Conservation (phyloP, 2,113 vertebrate species). For the Serinus canaria region DNA sequence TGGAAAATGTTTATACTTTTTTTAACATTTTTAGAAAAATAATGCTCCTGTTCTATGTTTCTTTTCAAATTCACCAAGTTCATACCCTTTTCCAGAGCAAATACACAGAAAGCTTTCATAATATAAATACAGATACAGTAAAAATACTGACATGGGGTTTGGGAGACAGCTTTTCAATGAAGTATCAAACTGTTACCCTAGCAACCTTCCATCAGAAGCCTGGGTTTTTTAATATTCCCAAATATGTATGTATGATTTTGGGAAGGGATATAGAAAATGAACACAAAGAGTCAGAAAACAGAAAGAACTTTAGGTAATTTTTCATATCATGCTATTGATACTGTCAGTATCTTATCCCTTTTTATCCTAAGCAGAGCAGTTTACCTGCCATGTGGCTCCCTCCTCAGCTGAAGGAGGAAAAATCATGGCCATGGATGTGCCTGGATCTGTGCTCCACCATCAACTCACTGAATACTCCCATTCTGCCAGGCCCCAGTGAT, state of each 20-base stretch:
- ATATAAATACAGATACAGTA: neutral
- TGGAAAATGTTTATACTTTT: neutral
- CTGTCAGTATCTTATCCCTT: neutral
- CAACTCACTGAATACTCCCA: neutral
- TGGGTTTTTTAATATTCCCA: neutral
- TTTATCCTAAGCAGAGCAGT: neutral
- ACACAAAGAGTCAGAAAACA: neutral
- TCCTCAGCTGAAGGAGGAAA: neutral
- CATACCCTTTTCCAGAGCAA: neutral
- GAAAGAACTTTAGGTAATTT: neutral
- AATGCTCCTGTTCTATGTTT: neutral
- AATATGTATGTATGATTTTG: neutral
- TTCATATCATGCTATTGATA: neutral
- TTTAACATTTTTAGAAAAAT: neutral
- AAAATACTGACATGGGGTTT: neutral
- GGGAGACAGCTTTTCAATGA: neutral
- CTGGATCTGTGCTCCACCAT: rapidly evolving
- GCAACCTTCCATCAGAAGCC: neutral
- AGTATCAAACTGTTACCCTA: neutral
- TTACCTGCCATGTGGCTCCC: neutral
- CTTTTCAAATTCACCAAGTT: neutral
- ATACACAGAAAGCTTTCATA: neutral
- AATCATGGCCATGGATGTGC: neutral
- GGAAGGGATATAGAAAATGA: neutral
- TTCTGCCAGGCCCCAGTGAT: neutral